phyloP scores from a whole-genome alignment of 2,113 vertebrate species.

The Cryptotis parvus region DNA sequence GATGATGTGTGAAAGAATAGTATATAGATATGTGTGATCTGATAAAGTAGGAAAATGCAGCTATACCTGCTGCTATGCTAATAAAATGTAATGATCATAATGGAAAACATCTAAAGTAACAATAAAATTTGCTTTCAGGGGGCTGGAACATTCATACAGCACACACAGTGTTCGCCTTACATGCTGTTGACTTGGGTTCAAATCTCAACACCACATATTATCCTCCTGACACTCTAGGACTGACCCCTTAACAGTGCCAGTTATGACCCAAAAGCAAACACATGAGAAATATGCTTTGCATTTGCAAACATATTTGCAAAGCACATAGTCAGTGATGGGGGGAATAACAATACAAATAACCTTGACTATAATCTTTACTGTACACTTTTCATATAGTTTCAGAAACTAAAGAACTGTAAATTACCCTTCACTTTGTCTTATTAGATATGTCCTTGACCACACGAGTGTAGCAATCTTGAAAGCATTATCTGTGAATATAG shows the following conservation, averaged over 20 bases:
- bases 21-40: neutral
- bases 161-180: too few species aligned
- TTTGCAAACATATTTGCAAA: neutral
- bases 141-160: too few species aligned
- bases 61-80: neutral
- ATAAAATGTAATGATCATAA: neutral
- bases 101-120: neutral
- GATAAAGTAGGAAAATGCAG: neutral
- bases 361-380: neutral
- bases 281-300: neutral
- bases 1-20: neutral
- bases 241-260: too few species aligned
- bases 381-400: neutral
- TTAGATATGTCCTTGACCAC: neutral
- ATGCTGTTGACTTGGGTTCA: too few species aligned
- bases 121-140: neutral
- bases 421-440: neutral
- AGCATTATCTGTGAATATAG: neutral
- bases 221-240: too few species aligned
- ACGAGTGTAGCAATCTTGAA: neutral
- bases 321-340: neutral
- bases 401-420: neutral
- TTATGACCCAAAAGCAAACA: neutral
- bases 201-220: too few species aligned
- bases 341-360: neutral